Evolutionary conservation across 2,888 invertebrate genomes (phyloP).

Genomic region (Abrostola tripartita): DNA sequence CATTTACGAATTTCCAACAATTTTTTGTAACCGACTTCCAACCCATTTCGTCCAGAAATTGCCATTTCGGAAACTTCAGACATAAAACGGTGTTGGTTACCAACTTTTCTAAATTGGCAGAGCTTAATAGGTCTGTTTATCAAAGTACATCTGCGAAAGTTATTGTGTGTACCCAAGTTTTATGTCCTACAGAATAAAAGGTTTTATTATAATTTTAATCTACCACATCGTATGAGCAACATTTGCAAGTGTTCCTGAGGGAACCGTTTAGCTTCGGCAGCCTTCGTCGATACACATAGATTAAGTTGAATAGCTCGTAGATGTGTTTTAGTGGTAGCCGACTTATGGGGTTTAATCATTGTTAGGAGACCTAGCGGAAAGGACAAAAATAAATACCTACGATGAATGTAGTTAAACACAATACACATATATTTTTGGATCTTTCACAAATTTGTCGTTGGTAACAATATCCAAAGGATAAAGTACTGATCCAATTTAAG

Average conservation of each 20-base stretch:
- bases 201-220: constrained; percentile 59
- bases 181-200: constrained; percentile 40
- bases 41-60: constrained; percentile 3
- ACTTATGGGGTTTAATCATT: neutral
- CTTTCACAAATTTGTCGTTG: too few species aligned
- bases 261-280: constrained; percentile 35
- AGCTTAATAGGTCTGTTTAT: constrained; percentile 28
- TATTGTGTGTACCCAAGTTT: constrained; percentile 37
- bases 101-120: constrained; percentile 24
- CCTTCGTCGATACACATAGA: constrained; percentile 22
- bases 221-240: constrained; percentile 42
- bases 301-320: constrained; percentile 6
- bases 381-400: too few species aligned
- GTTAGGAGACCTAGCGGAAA: neutral
- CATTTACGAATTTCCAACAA: neutral
- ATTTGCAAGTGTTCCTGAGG: constrained; percentile 32
- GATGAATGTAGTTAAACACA: too few species aligned
- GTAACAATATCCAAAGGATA: too few species aligned
- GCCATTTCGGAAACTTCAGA: neutral
- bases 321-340: neutral
- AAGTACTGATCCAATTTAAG: too few species aligned
- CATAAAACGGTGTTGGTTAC: constrained; percentile 12
- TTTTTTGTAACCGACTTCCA: neutral
- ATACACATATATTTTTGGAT: too few species aligned
- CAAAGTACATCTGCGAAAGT: constrained; percentile 38